A percentile compares a stretch with the other conserved stretches of the same genome.
These are phyloP conservation scores for Allobates femoralis DNA, from an alignment of 2,797 vertebrate genomes.

Conservation along the genomic window DNA sequence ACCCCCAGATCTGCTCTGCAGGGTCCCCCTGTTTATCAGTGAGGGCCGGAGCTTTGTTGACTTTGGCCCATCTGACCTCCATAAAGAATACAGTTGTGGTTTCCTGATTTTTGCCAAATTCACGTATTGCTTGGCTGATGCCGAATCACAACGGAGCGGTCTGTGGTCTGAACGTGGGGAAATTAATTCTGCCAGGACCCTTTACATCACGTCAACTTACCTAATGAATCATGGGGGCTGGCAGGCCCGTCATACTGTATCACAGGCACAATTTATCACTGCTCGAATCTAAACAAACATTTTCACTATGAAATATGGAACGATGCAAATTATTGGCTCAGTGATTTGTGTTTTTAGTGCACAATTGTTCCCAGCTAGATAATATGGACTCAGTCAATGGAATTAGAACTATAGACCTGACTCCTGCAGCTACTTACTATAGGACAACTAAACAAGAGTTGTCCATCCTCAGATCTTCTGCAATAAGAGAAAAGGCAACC, in stretches of 20 bases:
- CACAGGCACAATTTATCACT: conserved; percentile 40
- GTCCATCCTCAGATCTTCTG: not conserved
- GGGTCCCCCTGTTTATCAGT: conserved; percentile 6
- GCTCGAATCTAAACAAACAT: conserved; percentile 30
- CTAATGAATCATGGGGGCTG: conserved; percentile 47
- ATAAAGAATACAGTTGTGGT: conserved; percentile 35
- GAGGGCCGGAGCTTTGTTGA: conserved; percentile 17
- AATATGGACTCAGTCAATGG: not conserved
- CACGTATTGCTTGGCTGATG: conserved; percentile 21
- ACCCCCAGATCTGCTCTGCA: not conserved
- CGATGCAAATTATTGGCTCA: not conserved
- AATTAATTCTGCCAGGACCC: conserved; percentile 27
- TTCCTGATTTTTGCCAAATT: conserved; percentile 37
- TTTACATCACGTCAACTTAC: conserved; percentile 48
- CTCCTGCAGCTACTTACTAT: not conserved
- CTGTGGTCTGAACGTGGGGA: conserved; percentile 5
- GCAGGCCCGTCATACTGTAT: conserved; percentile 16
- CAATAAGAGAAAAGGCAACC: not conserved
- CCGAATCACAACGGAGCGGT: conserved; percentile 24
- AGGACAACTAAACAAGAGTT: not conserved
- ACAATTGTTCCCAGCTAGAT: not conserved
- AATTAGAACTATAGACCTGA: not conserved
- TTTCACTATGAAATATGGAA: conserved; percentile 28
- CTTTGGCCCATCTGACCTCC: conserved; percentile 34
- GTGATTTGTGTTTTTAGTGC: not conserved